Evolutionary conservation across 2,113 vertebrate genomes (phyloP).

Genomic region (Lampris megalopsis): DNA sequence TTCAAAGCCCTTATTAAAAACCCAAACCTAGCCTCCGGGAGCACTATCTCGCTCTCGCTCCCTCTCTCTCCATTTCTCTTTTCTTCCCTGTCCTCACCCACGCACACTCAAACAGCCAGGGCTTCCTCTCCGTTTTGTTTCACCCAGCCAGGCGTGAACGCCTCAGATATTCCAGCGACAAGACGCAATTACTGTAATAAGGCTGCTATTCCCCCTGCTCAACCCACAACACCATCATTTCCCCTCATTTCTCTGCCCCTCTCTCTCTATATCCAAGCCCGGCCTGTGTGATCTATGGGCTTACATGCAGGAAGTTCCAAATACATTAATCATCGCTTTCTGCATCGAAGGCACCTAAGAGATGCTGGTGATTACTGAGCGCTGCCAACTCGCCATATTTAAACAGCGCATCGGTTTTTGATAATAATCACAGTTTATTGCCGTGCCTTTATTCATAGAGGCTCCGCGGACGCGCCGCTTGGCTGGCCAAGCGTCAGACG

Average conservation of each 20-base stretch:
- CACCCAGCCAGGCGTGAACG: slow-evolving; percentile 39
- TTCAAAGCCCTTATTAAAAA: slow-evolving; percentile 68
- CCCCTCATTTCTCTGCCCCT: slow-evolving; percentile 15
- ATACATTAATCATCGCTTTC: slow-evolving; percentile 49
- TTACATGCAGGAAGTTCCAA: slow-evolving; percentile 7
- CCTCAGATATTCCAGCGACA: slow-evolving; percentile 47
- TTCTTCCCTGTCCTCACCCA: slow-evolving; percentile 16
- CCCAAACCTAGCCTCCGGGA: slow-evolving; percentile 50
- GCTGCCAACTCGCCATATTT: slow-evolving; percentile 38
- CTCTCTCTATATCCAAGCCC: slow-evolving; percentile 7
- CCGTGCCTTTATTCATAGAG: slow-evolving; percentile 63
- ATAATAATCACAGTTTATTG: slow-evolving; percentile 70
- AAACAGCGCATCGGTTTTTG: slow-evolving; percentile 40
- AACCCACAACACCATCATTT: slow-evolving; percentile 40
- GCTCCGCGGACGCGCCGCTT: slow-evolving; percentile 51
- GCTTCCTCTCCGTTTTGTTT: slow-evolving; percentile 46
- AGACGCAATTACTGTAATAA: slow-evolving; percentile 64
- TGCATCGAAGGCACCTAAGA: slow-evolving; percentile 38
- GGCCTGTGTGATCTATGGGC: slow-evolving; percentile 28
- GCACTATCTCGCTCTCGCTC: slow-evolving; percentile 30
- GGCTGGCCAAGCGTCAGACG: slow-evolving; percentile 48
- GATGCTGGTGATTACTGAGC: slow-evolving; percentile 55
- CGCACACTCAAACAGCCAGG: slow-evolving; percentile 30
- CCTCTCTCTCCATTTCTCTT: slow-evolving; percentile 2
- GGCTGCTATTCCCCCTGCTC: slow-evolving; percentile 20